Percentiles rank a stretch among this genome's conserved stretches.
Conservation (phyloP, 2,797 vertebrate species). For the Ficedula albicollis region DNA sequence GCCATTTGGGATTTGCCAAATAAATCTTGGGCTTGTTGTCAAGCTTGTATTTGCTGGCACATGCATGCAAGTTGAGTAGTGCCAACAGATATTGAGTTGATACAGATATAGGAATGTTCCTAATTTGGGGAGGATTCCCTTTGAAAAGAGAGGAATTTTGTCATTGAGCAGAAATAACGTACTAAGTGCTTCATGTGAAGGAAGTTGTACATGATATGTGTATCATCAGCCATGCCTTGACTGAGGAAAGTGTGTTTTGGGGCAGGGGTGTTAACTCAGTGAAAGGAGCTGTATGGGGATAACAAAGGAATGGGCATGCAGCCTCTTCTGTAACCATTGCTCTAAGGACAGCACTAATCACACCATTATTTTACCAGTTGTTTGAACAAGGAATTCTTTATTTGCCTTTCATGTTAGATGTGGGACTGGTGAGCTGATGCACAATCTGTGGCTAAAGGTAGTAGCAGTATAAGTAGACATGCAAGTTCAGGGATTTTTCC, state of each 20-base stretch:
- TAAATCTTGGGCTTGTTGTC: slow-evolving; percentile 34
- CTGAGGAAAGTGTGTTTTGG: background rate
- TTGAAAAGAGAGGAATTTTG: background rate
- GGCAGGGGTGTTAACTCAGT: background rate
- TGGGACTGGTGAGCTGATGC: background rate
- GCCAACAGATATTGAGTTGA: background rate
- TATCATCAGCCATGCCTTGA: background rate
- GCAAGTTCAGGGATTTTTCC: background rate
- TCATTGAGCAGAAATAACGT: background rate
- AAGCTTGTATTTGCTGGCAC: slow-evolving; percentile 21
- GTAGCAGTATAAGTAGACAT: background rate
- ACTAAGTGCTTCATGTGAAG: background rate
- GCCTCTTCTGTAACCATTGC: background rate
- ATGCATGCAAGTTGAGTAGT: background rate
- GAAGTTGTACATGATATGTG: background rate
- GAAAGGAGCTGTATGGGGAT: background rate
- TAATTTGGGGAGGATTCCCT: background rate
- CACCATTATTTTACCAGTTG: background rate
- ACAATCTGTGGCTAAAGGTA: background rate
- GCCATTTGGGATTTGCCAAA: slow-evolving; percentile 28
- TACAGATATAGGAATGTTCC: background rate
- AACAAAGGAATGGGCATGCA: background rate
- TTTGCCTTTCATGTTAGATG: background rate
- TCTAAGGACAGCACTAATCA: background rate
- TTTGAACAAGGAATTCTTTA: background rate